Evolutionary conservation across 2,797 vertebrate genomes (phyloP).

Genomic region (Perodicticus potto): DNA sequence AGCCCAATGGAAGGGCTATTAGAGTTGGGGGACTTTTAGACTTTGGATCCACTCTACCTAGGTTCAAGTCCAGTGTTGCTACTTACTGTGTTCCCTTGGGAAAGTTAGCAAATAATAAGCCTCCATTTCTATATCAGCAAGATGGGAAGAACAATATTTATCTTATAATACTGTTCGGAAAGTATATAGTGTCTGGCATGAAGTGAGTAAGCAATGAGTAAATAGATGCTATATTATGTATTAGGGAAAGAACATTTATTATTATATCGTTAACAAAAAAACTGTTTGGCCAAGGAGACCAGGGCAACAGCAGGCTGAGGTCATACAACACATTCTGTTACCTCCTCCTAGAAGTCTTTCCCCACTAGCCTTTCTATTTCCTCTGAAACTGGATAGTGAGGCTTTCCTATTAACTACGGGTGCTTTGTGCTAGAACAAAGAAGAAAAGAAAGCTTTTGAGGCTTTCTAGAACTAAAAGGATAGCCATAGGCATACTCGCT

Average conservation of each 20-base stretch:
- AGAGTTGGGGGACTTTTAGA: background rate
- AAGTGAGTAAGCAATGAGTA: background rate
- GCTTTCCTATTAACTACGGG: background rate
- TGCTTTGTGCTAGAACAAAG: background rate
- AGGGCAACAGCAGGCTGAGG: background rate
- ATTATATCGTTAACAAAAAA: background rate
- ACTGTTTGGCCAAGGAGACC: background rate
- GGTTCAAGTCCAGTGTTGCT: background rate
- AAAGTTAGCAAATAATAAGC: background rate
- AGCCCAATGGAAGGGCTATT: background rate
- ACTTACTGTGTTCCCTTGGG: background rate
- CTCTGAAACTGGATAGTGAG: background rate
- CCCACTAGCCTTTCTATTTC: background rate
- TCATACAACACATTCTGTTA: background rate
- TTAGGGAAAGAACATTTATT: background rate
- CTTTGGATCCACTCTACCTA: background rate
- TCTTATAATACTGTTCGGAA: background rate
- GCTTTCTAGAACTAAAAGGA: background rate
- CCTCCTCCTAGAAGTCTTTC: background rate
- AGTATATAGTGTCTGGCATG: background rate
- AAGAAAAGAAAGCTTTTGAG: background rate
- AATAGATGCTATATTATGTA: background rate
- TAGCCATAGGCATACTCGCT: background rate
- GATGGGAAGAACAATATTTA: background rate
- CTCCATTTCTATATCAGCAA: background rate